Percentiles rank a stretch among this genome's conserved stretches.
phyloP scores from a whole-genome alignment of 2,797 vertebrate species.

The Peromyscus aztecus region DNA sequence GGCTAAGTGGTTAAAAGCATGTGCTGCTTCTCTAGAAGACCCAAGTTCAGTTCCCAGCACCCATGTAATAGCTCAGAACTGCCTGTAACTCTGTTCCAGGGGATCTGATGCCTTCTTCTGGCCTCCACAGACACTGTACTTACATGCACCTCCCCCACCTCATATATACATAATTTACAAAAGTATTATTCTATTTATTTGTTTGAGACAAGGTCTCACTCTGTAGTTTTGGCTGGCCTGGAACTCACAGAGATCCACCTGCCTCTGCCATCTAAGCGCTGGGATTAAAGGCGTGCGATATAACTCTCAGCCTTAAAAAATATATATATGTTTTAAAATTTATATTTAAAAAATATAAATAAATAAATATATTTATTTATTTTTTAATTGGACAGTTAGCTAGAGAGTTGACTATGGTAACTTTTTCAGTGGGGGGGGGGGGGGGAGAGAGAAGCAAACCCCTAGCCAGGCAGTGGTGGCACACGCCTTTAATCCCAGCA shows the following conservation, averaged over 20 bases:
- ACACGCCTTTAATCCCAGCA: too few species aligned
- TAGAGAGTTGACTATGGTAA: background rate
- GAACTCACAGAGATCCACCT: background rate
- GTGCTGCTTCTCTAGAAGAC: too few species aligned
- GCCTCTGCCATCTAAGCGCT: background rate
- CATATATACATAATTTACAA: background rate
- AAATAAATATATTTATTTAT: background rate
- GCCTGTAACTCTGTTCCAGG: background rate
- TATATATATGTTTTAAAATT: background rate
- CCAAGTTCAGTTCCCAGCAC: background rate
- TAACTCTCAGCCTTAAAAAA: background rate
- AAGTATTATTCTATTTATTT: background rate
- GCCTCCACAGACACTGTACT: background rate
- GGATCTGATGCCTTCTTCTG: background rate
- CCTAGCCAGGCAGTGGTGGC: too few species aligned
- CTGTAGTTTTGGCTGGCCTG: background rate
- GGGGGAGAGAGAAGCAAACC: too few species aligned
- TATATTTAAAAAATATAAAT: too few species aligned
- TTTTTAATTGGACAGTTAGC: conserved; percentile 21
- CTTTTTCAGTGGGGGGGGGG: conserved; percentile 5
- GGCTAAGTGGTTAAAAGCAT: background rate
- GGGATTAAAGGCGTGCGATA: background rate
- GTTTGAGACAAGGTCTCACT: background rate
- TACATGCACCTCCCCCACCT: too few species aligned
- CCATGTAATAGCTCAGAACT: background rate